Evolutionary conservation across 2,797 vertebrate genomes (phyloP).

Genomic region (Lithobates pipiens): DNA sequence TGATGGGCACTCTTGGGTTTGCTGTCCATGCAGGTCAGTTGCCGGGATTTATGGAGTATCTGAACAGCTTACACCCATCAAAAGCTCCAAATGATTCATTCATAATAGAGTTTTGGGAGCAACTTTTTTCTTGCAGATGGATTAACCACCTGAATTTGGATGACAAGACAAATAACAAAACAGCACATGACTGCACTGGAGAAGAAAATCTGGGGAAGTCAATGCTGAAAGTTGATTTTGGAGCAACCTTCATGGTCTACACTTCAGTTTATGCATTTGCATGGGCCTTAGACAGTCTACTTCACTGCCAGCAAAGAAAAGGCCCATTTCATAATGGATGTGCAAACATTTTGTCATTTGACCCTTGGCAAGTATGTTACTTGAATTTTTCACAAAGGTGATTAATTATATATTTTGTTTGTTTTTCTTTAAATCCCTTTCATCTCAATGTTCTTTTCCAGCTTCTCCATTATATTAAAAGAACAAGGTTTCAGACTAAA

Average conservation of each 20-base stretch:
- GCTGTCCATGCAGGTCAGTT: constrained; percentile 20
- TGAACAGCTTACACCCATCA: constrained; percentile 12
- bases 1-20: constrained; percentile 46
- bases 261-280: constrained; percentile 33
- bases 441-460: background rate
- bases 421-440: too few species aligned
- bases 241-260: constrained; percentile 36
- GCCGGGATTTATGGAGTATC: constrained; percentile 25
- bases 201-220: background rate
- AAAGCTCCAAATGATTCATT: background rate
- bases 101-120: constrained; percentile 34
- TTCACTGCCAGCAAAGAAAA: constrained; percentile 5
- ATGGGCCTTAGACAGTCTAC: constrained; percentile 28
- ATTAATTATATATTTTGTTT: too few species aligned
- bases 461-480: constrained; percentile 45
- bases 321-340: constrained; percentile 35
- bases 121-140: constrained; percentile 44
- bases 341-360: constrained; percentile 17
- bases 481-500: constrained; percentile 10
- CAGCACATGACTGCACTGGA: constrained; percentile 5
- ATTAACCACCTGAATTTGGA: background rate
- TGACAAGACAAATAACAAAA: background rate
- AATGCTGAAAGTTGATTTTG: background rate
- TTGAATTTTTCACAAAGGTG: background rate
- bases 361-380: constrained; percentile 38